phyloP scores from a whole-genome alignment of 1,140 invertebrate species.

The Wasmannia auropunctata region DNA sequence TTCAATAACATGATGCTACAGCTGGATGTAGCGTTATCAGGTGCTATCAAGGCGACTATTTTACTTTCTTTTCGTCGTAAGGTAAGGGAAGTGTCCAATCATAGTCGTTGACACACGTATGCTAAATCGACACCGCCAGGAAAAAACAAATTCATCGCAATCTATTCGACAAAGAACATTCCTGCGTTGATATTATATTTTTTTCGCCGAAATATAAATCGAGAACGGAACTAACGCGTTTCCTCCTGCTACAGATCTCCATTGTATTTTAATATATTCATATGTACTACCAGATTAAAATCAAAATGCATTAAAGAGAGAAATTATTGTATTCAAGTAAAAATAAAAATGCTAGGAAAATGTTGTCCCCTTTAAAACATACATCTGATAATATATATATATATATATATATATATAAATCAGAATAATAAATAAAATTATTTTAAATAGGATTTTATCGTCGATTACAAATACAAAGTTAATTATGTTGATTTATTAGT shows the following conservation, averaged over 20 bases:
- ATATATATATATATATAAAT: too few relatives aligned
- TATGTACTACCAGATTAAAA: neutral
- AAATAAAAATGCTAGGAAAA: constrained; percentile 1
- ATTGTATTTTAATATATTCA: neutral
- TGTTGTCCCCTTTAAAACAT: neutral
- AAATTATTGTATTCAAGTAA: neutral
- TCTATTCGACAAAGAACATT: neutral
- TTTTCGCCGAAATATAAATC: neutral
- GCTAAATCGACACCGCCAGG: neutral
- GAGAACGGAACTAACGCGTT: neutral
- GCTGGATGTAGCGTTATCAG: neutral
- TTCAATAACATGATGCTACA: constrained; percentile 1
- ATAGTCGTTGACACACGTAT: constrained; percentile 7
- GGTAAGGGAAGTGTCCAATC: constrained; percentile 10
- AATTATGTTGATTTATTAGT: neutral
- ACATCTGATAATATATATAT: too few relatives aligned
- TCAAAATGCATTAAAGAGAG: neutral
- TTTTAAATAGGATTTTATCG: neutral
- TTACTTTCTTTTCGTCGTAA: neutral
- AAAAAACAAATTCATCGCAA: neutral
- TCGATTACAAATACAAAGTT: neutral
- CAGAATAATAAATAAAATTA: neutral
- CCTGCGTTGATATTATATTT: neutral
- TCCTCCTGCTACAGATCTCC: neutral
- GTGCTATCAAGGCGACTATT: neutral